A percentile compares a stretch with the other conserved stretches of the same genome.
Evolutionary conservation across 2,888 invertebrate species (phyloP).

Genomic region (Phengaris arion): DNA sequence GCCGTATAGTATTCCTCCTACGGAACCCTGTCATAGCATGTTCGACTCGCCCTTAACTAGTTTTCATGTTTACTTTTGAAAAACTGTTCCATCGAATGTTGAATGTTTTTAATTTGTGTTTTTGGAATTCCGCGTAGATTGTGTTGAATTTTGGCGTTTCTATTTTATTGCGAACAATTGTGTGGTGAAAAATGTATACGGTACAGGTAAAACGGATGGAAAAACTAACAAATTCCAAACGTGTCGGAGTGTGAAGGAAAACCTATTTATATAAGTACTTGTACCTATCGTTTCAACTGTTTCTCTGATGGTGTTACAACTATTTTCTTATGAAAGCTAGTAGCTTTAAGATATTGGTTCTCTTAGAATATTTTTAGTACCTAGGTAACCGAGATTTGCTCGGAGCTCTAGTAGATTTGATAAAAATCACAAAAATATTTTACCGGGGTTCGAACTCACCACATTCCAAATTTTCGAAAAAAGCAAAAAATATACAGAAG

Average conservation of each 20-base stretch:
- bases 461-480: too few relatives aligned
- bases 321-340: neutral
- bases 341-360: too few relatives aligned
- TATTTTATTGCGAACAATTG: constrained; percentile 31
- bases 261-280: constrained; percentile 9
- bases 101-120: constrained; percentile 23
- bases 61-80: constrained; percentile 16
- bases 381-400: too few relatives aligned
- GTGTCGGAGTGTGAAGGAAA: constrained; percentile 25
- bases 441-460: too few relatives aligned
- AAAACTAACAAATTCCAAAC: constrained; percentile 32
- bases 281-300: constrained; percentile 21
- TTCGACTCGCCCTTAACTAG: neutral
- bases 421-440: too few relatives aligned
- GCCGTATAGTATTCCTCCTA: neutral
- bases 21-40: neutral
- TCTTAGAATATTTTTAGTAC: too few relatives aligned
- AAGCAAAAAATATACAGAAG: too few relatives aligned
- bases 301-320: neutral
- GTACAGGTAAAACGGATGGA: constrained; percentile 28
- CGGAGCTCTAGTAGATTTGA: too few relatives aligned
- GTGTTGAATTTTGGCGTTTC: constrained; percentile 29
- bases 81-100: constrained; percentile 21
- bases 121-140: constrained; percentile 22
- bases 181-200: constrained; percentile 30